These are phyloP conservation scores for Ferrisia virgata DNA, from an alignment of 2,888 invertebrate species.

Conservation along the genomic window DNA sequence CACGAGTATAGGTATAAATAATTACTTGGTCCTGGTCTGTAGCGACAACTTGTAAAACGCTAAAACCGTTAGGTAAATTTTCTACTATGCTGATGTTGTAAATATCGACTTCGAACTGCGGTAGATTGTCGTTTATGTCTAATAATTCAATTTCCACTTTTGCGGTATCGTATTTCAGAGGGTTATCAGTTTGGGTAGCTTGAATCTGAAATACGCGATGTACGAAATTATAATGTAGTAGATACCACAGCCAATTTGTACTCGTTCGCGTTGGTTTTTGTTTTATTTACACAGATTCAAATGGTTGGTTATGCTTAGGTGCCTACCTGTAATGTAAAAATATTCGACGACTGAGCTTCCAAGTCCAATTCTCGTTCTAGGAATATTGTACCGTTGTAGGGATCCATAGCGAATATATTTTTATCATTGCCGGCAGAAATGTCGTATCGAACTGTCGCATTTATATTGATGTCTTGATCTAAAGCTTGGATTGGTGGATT, in stretches of 20 bases:
- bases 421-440: slow-evolving; percentile 78
- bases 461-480: slow-evolving; percentile 75
- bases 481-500: slow-evolving; percentile 70
- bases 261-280: neutral
- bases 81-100: slow-evolving; percentile 91
- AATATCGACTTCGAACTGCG: slow-evolving; percentile 82
- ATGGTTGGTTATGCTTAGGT: too few species aligned
- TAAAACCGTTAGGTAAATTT: slow-evolving; percentile 79
- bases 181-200: slow-evolving; percentile 74
- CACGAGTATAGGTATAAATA: neutral
- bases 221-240: neutral
- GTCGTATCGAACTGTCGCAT: slow-evolving; percentile 71
- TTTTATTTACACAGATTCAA: neutral
- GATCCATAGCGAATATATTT: slow-evolving; percentile 70
- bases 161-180: slow-evolving; percentile 70
- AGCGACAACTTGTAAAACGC: slow-evolving; percentile 70
- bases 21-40: slow-evolving; percentile 69
- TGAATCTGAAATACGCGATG: slow-evolving; percentile 59
- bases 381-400: slow-evolving; percentile 70
- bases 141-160: slow-evolving; percentile 70
- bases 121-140: slow-evolving; percentile 79
- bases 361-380: slow-evolving; percentile 78
- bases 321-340: slow-evolving; percentile 65
- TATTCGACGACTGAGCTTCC: slow-evolving; percentile 74
- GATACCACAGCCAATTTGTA: neutral